Conservation (phyloP, 2,113 vertebrate species). For the Steatornis caripensis region DNA sequence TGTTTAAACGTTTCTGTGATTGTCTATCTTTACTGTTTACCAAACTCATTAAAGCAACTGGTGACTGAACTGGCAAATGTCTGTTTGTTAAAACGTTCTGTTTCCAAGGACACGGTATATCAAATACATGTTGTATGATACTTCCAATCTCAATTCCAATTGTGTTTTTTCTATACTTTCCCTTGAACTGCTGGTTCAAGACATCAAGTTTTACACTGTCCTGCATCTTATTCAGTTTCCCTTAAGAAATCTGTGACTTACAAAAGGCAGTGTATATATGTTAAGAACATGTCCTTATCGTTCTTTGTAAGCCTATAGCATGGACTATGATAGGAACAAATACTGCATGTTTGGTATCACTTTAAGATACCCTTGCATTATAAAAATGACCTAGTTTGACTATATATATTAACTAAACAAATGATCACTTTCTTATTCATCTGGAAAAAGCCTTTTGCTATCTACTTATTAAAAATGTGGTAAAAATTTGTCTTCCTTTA, state of each 20-base stretch:
- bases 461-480: background rate
- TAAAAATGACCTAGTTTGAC: background rate
- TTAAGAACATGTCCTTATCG: background rate
- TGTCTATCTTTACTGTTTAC: background rate
- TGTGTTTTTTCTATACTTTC: background rate
- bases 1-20: background rate
- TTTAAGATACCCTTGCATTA: background rate
- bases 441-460: background rate
- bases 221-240: background rate
- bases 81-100: background rate
- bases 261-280: background rate
- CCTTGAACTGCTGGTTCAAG: background rate
- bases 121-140: background rate
- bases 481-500: background rate
- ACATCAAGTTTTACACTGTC: background rate
- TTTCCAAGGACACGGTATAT: background rate
- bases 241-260: background rate
- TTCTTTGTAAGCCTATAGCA: background rate
- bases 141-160: background rate
- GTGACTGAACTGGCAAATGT: background rate
- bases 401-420: background rate
- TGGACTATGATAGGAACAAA: background rate
- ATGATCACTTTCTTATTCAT: background rate
- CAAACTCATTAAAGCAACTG: background rate
- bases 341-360: background rate